Evolutionary conservation across 2,113 vertebrate species (phyloP).

Genomic region (Lepisosteus osseus): DNA sequence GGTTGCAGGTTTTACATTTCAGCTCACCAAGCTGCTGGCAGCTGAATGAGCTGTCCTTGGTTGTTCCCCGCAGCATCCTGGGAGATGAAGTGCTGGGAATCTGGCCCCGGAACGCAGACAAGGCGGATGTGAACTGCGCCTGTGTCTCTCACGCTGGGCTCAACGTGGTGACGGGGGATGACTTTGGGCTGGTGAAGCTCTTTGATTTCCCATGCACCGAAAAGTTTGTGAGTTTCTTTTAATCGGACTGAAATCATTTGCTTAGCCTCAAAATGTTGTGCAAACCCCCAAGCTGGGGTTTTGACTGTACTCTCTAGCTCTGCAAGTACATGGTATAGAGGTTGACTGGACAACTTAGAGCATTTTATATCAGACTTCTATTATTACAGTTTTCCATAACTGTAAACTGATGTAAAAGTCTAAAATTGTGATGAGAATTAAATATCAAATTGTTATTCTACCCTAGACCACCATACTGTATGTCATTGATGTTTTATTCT

Average conservation of each 20-base stretch:
- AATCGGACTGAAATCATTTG: background rate
- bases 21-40: no score
- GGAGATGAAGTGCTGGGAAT: constrained; percentile 92
- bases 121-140: constrained; percentile 88
- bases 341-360: no score
- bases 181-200: constrained; percentile 93
- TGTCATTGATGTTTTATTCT: background rate
- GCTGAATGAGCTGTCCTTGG: no score
- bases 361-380: no score
- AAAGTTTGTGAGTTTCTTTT: constrained; percentile 80
- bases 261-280: background rate
- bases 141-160: constrained; percentile 87
- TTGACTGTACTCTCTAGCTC: background rate
- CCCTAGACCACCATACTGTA: background rate
- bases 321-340: no score
- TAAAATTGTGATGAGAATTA: no score
- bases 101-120: constrained; percentile 91
- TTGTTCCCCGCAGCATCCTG: constrained; percentile 68
- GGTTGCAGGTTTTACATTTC: no score
- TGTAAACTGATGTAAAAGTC: no score
- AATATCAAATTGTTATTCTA: no score
- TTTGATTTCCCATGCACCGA: constrained; percentile 93
- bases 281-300: background rate
- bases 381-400: no score
- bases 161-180: constrained; percentile 86